Evolutionary conservation across 2,888 invertebrate species (phyloP).

Genomic region (Rhynchonema sp.): DNA sequence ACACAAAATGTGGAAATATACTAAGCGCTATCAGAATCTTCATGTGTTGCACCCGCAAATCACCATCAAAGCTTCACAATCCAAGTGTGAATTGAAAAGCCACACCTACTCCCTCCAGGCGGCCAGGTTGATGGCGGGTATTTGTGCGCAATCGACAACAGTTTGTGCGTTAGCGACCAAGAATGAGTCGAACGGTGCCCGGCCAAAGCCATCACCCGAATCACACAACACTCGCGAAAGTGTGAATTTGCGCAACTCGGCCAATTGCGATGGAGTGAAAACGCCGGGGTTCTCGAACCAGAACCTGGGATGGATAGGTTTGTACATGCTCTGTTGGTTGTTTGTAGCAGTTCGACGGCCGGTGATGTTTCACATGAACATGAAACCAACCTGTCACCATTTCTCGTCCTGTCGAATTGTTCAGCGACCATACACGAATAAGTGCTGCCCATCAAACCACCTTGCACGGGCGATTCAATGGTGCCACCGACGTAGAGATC

Average conservation of each 20-base stretch:
- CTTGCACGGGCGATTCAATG: constrained; percentile 31
- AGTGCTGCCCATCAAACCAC: constrained; percentile 35
- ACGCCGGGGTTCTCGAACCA: constrained; percentile 34
- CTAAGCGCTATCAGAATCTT: no score
- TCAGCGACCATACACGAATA: constrained; percentile 34
- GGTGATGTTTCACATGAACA: no score
- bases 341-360: no score
- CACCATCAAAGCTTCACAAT: no score
- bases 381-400: constrained; percentile 30
- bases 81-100: no score
- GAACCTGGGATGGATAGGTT: constrained; percentile 16
- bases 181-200: not conserved
- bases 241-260: constrained; percentile 60
- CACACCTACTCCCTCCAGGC: not conserved
- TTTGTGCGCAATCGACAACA: not conserved
- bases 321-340: not conserved
- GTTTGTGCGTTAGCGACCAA: not conserved
- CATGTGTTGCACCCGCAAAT: no score
- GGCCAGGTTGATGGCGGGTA: not conserved
- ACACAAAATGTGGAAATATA: no score
- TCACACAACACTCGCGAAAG: constrained; percentile 67
- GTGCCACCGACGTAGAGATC: constrained; percentile 37
- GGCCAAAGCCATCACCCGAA: constrained; percentile 51
- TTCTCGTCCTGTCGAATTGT: constrained; percentile 33
- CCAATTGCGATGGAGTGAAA: constrained; percentile 42